Base-by-base conservation (phyloP, 1,140 invertebrate species). In the Caerostris extrusa region DNA sequence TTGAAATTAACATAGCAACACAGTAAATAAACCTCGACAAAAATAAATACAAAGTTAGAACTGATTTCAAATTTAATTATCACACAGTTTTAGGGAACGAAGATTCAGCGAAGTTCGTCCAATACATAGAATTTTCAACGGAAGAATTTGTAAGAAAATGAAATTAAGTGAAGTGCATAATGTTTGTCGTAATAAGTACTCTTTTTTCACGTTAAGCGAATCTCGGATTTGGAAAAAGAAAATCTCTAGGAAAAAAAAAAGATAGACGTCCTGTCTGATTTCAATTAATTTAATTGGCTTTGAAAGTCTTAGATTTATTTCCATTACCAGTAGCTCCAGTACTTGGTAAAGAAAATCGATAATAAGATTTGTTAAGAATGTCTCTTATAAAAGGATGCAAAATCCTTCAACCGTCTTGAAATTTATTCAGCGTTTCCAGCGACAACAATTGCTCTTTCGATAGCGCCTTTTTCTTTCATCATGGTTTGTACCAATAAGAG, bases 291-390 rank as follows among this genome's bases (percentile, higher is more conserved):
- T 77, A 77, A 77, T 77, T 77, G 71, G 8, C 71, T 77, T 77
- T 53, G 71, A 77, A 77, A 77, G 71, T 77, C 34, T 77, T 77
- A 34, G 71, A 53, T 77, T 77, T 77, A 77, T 77, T 77, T 77
- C 71, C 71, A 77, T 77, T 77, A 77, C 7, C 19, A 77, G 19
- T 77, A 71, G 69, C 8, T 34, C 69, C 69, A 34, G 19, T 50
- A 50, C 50, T 34, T 3, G 12, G 71, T 53, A 77, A 77, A 77
- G 71, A 77, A 77, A 77, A 77, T 77, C 71, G 71, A 77, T 77
- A 50, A 77, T 50, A 12, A 77, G 71, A 77, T 77, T 77, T 77
- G 71, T 77, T 50, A 34, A 5, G 34, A 34, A 53, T 53, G 71
- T 77, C 71, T 77, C 7, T 12, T 77, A 10, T 77, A 77, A 77